Percentiles rank a stretch among this genome's conserved stretches.
phyloP scores from a whole-genome alignment of 2,888 invertebrate genomes.

The Crossocerus cetratus region DNA sequence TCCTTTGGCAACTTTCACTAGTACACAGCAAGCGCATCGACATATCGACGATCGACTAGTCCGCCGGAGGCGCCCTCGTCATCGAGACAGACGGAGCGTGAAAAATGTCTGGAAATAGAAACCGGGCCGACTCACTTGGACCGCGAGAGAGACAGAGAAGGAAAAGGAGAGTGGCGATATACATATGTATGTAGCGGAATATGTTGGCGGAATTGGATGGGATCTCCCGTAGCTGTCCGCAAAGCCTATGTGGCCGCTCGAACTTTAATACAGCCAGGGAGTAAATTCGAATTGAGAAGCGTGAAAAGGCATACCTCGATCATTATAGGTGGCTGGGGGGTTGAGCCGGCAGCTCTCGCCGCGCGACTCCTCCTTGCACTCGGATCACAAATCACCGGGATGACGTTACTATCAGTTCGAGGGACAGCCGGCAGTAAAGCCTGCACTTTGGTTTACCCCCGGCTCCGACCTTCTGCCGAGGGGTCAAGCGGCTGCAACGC shows the following conservation, averaged over 20 bases:
- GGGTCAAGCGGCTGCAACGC: slow-evolving; percentile 47
- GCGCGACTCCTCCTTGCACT: slow-evolving; percentile 50
- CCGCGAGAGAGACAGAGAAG: too few relatives aligned
- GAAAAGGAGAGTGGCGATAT: neutral
- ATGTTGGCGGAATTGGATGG: slow-evolving; percentile 23
- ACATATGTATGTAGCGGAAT: slow-evolving; percentile 26
- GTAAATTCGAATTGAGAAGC: slow-evolving; percentile 68
- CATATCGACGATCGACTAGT: too few relatives aligned
- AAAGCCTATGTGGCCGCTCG: slow-evolving; percentile 15
- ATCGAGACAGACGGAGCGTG: slow-evolving; percentile 1
- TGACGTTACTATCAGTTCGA: slow-evolving; percentile 67
- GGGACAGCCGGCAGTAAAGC: slow-evolving; percentile 65
- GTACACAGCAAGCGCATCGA: neutral
- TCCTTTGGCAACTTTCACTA: slow-evolving; percentile 18
- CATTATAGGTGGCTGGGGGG: slow-evolving; percentile 56
- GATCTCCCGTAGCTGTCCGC: neutral
- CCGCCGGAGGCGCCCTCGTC: neutral
- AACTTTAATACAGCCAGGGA: slow-evolving; percentile 44
- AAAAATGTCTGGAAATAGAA: slow-evolving; percentile 22
- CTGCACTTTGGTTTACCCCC: slow-evolving; percentile 56
- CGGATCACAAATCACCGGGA: slow-evolving; percentile 68
- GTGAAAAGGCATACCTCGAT: slow-evolving; percentile 70
- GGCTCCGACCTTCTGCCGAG: slow-evolving; percentile 37
- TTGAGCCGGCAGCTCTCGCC: slow-evolving; percentile 25
- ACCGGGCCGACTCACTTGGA: slow-evolving; percentile 23